Percentiles rank a stretch among this genome's conserved stretches.
These are phyloP conservation scores for Ammospiza caudacuta DNA, from an alignment of 2,113 vertebrate species.

Conservation along the genomic window DNA sequence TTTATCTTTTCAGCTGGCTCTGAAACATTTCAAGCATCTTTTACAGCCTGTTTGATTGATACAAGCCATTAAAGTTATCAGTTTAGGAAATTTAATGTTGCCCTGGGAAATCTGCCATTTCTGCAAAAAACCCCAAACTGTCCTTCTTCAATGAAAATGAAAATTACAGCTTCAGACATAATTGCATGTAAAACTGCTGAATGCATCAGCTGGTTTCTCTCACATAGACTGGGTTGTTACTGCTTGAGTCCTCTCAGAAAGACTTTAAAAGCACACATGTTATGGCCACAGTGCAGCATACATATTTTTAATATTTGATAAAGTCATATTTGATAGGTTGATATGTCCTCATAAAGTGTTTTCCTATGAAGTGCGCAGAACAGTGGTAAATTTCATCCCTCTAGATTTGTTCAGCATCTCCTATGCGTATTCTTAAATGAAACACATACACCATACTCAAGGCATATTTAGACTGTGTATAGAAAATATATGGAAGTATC, in stretches of 20 bases:
- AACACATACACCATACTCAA: neutral
- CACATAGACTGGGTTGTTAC: neutral
- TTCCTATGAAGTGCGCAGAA: neutral
- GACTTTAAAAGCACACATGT: neutral
- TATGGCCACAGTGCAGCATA: neutral
- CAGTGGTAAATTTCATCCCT: neutral
- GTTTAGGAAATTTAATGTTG: constrained; percentile 12
- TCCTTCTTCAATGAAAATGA: constrained; percentile 19
- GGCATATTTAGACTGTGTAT: neutral
- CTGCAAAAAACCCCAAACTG: neutral
- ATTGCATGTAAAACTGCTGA: neutral
- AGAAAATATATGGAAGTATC: neutral
- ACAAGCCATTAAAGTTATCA: neutral
- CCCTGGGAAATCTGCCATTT: neutral
- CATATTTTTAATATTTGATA: neutral
- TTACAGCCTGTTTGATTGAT: constrained; percentile 12
- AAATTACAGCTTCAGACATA: neutral
- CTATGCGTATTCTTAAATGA: neutral
- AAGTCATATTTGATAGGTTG: neutral
- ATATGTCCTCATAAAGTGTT: neutral
- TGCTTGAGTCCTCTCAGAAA: neutral
- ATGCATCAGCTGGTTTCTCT: neutral
- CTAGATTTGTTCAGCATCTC: neutral
- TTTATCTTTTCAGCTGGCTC: neutral
- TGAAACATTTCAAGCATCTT: constrained; percentile 1